phyloP scores from a whole-genome alignment of 2,113 vertebrate species.

The Peucedramus taeniatus region DNA sequence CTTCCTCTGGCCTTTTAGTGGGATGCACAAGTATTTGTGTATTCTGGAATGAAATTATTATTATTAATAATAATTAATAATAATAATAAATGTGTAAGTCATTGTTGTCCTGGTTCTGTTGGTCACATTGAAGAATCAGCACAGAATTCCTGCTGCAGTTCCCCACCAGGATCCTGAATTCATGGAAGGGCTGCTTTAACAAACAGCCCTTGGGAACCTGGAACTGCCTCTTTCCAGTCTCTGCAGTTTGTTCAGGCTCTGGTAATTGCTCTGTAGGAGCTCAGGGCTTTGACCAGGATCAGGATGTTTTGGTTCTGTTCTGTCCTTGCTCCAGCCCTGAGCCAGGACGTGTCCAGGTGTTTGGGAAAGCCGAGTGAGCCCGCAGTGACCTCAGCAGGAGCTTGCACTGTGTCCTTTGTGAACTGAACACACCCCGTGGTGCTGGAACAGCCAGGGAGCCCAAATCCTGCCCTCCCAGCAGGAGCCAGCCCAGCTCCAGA shows the following conservation, averaged over 20 bases:
- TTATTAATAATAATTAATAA: neutral
- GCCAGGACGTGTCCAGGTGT: neutral
- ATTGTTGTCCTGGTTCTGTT: neutral
- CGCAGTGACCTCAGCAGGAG: neutral
- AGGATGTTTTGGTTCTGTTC: neutral
- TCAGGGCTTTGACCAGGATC: neutral
- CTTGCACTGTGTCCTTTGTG: conserved; percentile 45
- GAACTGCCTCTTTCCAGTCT: neutral
- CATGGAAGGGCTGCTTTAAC: neutral
- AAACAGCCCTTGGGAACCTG: neutral
- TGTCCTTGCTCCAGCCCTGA: neutral
- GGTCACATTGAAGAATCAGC: neutral
- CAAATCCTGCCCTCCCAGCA: conserved; percentile 68
- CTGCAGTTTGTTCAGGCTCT: neutral
- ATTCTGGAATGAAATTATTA: neutral
- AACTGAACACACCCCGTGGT: conserved; percentile 67
- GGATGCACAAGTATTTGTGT: neutral
- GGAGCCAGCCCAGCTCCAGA: conserved; percentile 44
- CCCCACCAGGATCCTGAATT: neutral
- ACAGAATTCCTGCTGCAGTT: neutral
- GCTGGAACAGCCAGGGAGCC: conserved; percentile 62
- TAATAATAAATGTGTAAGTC: neutral
- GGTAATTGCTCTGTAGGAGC: neutral
- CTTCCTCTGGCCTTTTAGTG: neutral
- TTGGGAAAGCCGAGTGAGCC: neutral